Base-by-base conservation (phyloP, 2,888 invertebrate species). In the Apocheima hispidaria region DNA sequence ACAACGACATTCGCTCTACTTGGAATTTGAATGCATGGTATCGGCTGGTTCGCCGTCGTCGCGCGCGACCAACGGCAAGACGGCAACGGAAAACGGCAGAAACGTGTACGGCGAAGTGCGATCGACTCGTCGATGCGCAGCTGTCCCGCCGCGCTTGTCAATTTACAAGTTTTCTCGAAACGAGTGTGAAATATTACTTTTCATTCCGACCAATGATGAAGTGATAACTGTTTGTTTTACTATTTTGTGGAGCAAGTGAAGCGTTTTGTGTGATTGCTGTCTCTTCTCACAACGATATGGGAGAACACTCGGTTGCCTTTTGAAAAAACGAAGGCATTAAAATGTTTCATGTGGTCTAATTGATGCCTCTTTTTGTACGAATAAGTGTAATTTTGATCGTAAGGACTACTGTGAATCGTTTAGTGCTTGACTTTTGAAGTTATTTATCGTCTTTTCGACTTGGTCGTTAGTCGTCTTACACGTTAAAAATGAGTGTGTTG, bases 21-120 rank as follows among this genome's bases (percentile, higher is more conserved):
- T 76, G 77, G 81, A 86, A 86, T 87, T 90, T 87, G 87, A 88
- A 87, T 88, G 86, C 75, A 77, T 73, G 79, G 72, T 83, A 79
- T 81, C 79, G 79, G 81, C 73, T 74, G 75, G 79, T 77, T 74
- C 73, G 77, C 72, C 70, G 74, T 70, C 76, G 71, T 73, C 14
- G n/a, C 74, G 38, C 18, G 71, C 72, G 69, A 74, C 77, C 71
- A 49, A 61, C 82, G 82, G 75, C 38, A 56, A 26, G 26, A 7
- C 26, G 26, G 26, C 26, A 26, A 5, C 50, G 46, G 43, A 43
- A 60, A 80, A 83, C 84, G 84, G 79, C 90, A 90, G 91, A 92
- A 92, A 92, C 92, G 92, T 92, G 92, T 90, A 90, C 82, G 92
- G 84, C 92, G 92, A 92, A 92, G 92, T 92, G 92, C 92, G 92